Base-by-base conservation (phyloP, 2,888 invertebrate genomes). In the Coelinius sp. region DNA sequence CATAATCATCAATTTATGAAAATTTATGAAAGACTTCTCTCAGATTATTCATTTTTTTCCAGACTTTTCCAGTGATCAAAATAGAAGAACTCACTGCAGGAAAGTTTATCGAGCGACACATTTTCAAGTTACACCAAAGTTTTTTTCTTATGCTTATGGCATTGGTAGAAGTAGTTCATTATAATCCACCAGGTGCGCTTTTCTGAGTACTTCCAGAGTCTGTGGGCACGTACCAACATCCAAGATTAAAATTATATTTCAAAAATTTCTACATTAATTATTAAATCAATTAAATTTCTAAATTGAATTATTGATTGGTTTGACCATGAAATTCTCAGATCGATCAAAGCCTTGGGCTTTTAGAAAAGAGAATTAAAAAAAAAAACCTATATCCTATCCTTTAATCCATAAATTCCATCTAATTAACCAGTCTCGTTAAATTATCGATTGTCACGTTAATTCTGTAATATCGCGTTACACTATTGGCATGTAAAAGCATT, bases 101-200 rank as follows among this genome's bases (percentile, higher is more conserved):
- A 73, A 76, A 77, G 73, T 77, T 80, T 77, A 79, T 80, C 75
- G 77, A 76, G 75, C 74, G 76, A 77, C 75, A 76, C 76, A 69
- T 77, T 77, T 77, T 76, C 73, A 71, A 76, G 75, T 68, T 71
- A 68, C 72, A 74, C 67, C 35, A 68, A 66, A 65, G 70, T 62
- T 71, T 70, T 56, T 44, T 44, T 46, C 12, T 46, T n/a, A 17
- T 46, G 6, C 17, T 46, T 17, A 4, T 46, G 14, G 0, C 65
- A 25, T 44, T n/a, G n/a, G n/a, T n/a, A n/a, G n/a, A 41, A 53
- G 73, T 68, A 73, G 75, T 78, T 78, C 75, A 75, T 77, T 77
- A 14, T 44, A 10, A 77, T 75, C 73, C 71, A 67, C 74, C 77
- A 76, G 75, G 73, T 79, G 76, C 73, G 72, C 71, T 68, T 56